A percentile compares a stretch with the other conserved stretches of the same genome.
These are phyloP conservation scores for Carettochelys insculpta DNA, from an alignment of 2,113 vertebrate species.

Conservation along the genomic window DNA sequence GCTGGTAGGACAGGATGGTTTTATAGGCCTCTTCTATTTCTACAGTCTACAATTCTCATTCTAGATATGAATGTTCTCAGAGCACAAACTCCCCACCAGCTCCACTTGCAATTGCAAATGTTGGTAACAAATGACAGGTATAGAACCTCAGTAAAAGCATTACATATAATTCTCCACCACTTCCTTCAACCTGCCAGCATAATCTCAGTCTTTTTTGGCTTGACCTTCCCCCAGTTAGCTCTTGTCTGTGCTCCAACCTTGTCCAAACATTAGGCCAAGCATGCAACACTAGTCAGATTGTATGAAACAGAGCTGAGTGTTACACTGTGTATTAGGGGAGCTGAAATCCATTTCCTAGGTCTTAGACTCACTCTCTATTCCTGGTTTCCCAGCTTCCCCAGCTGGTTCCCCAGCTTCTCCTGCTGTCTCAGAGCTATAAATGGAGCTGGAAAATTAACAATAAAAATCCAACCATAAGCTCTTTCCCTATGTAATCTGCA, in stretches of 20 bases:
- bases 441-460: no score
- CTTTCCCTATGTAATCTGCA: no score
- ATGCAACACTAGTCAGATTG: background rate
- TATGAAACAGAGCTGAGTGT: background rate
- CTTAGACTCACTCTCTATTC: no score
- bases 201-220: background rate
- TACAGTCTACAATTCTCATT: constrained; percentile 40
- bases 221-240: background rate
- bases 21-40: constrained; percentile 49
- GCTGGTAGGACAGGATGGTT: background rate
- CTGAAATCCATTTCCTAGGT: no score
- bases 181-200: no score
- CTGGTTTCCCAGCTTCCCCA: no score
- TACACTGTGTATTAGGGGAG: background rate
- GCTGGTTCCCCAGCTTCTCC: no score
- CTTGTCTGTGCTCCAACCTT: background rate
- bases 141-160: background rate
- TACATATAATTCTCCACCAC: no score
- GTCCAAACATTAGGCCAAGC: background rate
- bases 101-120: no score
- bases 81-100: background rate
- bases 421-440: no score
- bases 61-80: constrained; percentile 55
- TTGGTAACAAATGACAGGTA: constrained; percentile 64
- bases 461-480: no score